phyloP scores from a whole-genome alignment of 2,797 vertebrate genomes.

The Hoplostethus mediterraneus region DNA sequence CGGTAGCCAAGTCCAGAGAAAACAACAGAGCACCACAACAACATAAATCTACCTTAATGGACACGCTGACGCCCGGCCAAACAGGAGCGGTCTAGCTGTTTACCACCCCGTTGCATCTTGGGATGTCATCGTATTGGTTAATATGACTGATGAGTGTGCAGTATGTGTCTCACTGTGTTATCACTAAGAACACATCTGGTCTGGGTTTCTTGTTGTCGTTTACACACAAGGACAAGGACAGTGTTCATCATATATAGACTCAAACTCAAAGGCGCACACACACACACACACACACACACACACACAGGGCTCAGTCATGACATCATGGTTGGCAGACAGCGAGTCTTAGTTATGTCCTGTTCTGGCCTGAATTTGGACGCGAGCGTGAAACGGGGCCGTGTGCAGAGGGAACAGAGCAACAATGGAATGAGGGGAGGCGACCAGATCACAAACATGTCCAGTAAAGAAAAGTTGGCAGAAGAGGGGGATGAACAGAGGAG shows the following conservation, averaged over 20 bases:
- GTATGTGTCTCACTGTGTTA: conserved; percentile 31
- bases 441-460: conserved; percentile 59
- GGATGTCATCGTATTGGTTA: conserved; percentile 5
- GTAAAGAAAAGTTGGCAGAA: conserved; percentile 47
- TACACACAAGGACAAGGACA: too few species aligned
- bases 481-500: conserved; percentile 21
- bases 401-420: conserved; percentile 74
- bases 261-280: conserved; percentile 19
- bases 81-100: conserved; percentile 45
- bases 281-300: conserved; percentile 25
- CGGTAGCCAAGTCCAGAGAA: conserved; percentile 38
- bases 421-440: conserved; percentile 70
- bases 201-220: conserved; percentile 43
- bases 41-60: conserved; percentile 66
- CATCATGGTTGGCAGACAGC: conserved; percentile 80
- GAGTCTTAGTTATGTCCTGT: conserved; percentile 75
- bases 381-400: conserved; percentile 67
- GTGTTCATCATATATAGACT: conserved; percentile 40
- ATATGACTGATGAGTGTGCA: background rate
- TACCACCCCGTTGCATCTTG: conserved; percentile 22
- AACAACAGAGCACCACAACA: conserved; percentile 45
- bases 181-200: conserved; percentile 52
- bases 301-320: conserved; percentile 67
- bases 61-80: conserved; percentile 41
- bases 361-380: conserved; percentile 74